Evolutionary conservation across 2,888 invertebrate species (phyloP).

Genomic region (Pyrgus malvae): DNA sequence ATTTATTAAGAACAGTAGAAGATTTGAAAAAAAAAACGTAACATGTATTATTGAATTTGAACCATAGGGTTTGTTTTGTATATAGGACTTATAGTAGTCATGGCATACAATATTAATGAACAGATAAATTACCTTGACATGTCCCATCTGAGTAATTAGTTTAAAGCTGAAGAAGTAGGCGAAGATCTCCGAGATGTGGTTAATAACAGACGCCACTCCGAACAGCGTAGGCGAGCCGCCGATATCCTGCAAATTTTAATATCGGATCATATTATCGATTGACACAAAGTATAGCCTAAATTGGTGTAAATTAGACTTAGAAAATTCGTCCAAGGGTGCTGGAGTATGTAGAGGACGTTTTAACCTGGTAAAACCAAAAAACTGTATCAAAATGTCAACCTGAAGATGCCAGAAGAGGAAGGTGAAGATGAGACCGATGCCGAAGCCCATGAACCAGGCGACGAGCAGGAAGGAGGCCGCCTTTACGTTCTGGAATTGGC

Average conservation of each 20-base stretch:
- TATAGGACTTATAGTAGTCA: too few species aligned
- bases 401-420: conserved; percentile 99
- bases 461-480: conserved; percentile 96
- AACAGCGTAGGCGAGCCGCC: conserved; percentile 98
- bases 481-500: conserved; percentile 94
- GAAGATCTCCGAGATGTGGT: conserved; percentile 98
- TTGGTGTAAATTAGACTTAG: too few species aligned
- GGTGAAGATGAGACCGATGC: conserved; percentile 98
- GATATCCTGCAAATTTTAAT: conserved; percentile 87
- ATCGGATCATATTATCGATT: neutral
- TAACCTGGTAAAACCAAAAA: too few species aligned
- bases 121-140: conserved; percentile 95
- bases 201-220: conserved; percentile 98
- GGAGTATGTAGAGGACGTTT: too few species aligned
- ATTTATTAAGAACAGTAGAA: too few species aligned
- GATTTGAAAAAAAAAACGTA: too few species aligned
- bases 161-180: conserved; percentile 99
- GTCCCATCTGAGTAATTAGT: conserved; percentile 96
- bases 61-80: too few species aligned
- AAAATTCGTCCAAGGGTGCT: too few species aligned
- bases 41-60: too few species aligned
- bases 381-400: too few species aligned
- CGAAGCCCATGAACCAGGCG: conserved; percentile 99
- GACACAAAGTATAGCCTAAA: too few species aligned
- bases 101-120: too few species aligned